Conservation (phyloP, 2,888 invertebrate species). For the Pseudococcus longispinus region DNA sequence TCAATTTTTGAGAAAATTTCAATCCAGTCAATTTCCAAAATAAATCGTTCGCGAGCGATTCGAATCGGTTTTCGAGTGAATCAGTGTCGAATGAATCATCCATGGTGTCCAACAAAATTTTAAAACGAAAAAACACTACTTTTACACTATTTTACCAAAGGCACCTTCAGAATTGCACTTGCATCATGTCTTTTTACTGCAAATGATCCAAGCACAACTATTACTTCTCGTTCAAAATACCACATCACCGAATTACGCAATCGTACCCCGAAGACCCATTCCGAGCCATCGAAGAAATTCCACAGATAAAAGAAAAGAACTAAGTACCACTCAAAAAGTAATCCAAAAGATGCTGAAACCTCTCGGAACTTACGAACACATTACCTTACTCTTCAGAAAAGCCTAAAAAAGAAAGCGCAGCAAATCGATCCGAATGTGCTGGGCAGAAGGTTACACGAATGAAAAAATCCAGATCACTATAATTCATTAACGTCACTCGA, state of each 20-base stretch:
- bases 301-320: not conserved
- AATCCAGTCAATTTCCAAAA: not conserved
- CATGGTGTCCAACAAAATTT: too few relatives aligned
- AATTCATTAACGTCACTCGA: slow-evolving; percentile 11
- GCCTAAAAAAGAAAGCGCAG: not conserved
- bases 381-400: not conserved
- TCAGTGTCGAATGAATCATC: not conserved
- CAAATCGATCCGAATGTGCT: not conserved
- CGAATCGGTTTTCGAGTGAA: not conserved
- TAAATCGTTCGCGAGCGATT: not conserved
- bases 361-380: not conserved
- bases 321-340: not conserved
- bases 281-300: too few relatives aligned
- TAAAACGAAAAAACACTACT: too few relatives aligned
- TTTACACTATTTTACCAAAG: too few relatives aligned
- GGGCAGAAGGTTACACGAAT: not conserved
- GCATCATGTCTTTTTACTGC: too few relatives aligned
- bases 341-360: not conserved
- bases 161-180: not conserved
- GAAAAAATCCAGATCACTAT: slow-evolving; percentile 10
- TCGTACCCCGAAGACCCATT: too few relatives aligned
- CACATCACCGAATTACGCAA: too few relatives aligned
- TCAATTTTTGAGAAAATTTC: not conserved
- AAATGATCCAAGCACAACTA: not conserved
- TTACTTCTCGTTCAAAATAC: not conserved